Evolutionary conservation across 2,113 vertebrate genomes (phyloP), one percentile per base, ranked within the genome.

Genomic region (Uria aalge): DNA sequence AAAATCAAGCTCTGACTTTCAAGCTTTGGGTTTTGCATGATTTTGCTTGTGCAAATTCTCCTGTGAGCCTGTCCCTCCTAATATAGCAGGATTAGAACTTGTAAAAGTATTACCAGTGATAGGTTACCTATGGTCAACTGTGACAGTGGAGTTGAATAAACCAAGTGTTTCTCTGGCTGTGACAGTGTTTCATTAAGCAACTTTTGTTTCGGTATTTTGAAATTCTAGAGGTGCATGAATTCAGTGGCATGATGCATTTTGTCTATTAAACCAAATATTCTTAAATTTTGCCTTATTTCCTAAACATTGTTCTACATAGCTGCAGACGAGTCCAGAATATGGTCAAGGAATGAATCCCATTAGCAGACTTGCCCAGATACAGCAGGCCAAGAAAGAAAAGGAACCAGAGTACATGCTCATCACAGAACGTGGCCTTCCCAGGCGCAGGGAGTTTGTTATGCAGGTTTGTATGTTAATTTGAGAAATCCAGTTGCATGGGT

Each of bases 291-390:
- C 24, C 63, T 72, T 68, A 30, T 75, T 73, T 96, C 69, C 88
- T 94, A n/a, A 88, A 21, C 55, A 3, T 71, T 94, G 16, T 95
- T 98, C 41, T 89, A 18, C 7, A 10, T 97, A 99, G 99, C 97
- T 99, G 75, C 99, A 99, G 73, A 99, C 99, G 63, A 99, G 99
- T 98, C 99, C 99, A 29, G 99, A 99, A 47, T 99, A 99, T 9
- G 99, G 99, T 56, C 99, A 99, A 95, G 99, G 99, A 66, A 99
- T 99, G 99, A 99, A 99, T 94, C 99, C 99, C 41, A 99, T 99
- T 82, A 99, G 99, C 98, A 99, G 99, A 92, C 97, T 99, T 92
- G 99, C 99, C 95, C 99, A 99, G 98, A 99, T 99, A 95, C 99
- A 99, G 96, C 99, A 99, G 97, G 99, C 99, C 43, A 99, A 99